Evolutionary conservation across 2,113 vertebrate genomes (phyloP), one percentile per base, ranked within the genome.

Genomic region (Megaleporinus macrocephalus): DNA sequence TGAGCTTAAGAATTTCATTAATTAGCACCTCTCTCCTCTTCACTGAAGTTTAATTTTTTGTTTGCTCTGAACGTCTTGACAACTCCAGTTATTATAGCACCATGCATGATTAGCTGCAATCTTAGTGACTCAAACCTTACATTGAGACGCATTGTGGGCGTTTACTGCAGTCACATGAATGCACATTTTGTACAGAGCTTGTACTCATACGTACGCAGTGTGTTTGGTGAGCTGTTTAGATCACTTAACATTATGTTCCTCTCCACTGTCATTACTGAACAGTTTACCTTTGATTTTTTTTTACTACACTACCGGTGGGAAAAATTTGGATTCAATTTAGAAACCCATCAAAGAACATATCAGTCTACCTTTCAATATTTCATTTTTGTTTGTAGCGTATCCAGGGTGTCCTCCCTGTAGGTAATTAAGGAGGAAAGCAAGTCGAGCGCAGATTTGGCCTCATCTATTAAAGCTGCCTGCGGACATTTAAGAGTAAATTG

Each of bases 401-500:
- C 33, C 66, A 70, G 44, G 66, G 66, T 70, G 22, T 70, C 30
- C n/a, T 70, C 22, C 66, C 13, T 18, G 49, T n/a, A 36, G 62
- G 29, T 68, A 78, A 68, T 68, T 36, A 68, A 78, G 63, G 63
- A 78, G 53, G 49, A 68, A 36, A 78, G 9, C 47, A 55, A 55
- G 76, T 68, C 47, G 53, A 69, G 47, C 77, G n/a, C 36, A 3
- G 4, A 27, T 79, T n/a, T 57, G 49, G 51, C n/a, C 29, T 79
- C 51, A 18, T 70, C 30, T 70, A 59, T 51, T n/a, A 66, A 78
- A 36, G 65, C 68, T 79, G 68, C 33, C 66, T 57, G 77, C n/a
- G 59, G 77, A 29, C 66, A 59, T 79, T 70, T 59, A 70, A 70
- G 12, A 57, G 30, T 41, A 79, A 44, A 79, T 69, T 57, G 65